Conservation (phyloP, 35 echinoderm and acorn worm species). For the Strongylocentrotus purpuratus region DNA sequence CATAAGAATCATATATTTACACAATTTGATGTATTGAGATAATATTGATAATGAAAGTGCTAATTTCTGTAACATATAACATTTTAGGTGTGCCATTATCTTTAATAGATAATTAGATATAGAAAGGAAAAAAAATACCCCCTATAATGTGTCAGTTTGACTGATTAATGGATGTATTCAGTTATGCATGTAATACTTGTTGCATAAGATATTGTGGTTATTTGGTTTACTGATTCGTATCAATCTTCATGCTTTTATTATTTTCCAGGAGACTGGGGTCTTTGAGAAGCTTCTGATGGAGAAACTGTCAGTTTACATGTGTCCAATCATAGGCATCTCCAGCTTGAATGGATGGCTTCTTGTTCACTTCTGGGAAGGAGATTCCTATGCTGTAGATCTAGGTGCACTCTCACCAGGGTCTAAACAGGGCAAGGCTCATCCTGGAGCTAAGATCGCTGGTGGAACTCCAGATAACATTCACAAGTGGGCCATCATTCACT, state of each 20-base stretch:
- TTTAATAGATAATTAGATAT: too few species aligned
- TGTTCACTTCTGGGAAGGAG: slow-evolving; percentile 34
- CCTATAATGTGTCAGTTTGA: too few species aligned
- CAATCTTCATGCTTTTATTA: not conserved
- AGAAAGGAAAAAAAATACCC: too few species aligned
- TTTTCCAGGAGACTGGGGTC: not conserved
- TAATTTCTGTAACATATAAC: too few species aligned
- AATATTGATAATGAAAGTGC: too few species aligned
- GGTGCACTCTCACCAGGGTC: not conserved
- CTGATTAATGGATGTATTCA: too few species aligned
- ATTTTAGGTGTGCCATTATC: too few species aligned
- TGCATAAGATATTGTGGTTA: too few species aligned
- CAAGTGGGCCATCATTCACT: slow-evolving; percentile 37
- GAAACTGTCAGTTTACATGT: not conserved
- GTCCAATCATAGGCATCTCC: slow-evolving; percentile 1
- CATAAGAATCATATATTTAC: too few species aligned
- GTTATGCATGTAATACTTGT: too few species aligned
- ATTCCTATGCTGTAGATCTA: not conserved
- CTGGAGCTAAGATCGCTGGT: slow-evolving; percentile 28
- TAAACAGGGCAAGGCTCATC: not conserved
- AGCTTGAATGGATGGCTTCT: not conserved
- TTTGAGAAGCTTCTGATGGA: not conserved
- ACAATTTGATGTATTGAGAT: too few species aligned
- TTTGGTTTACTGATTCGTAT: not conserved
- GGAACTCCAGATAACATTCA: slow-evolving; percentile 22